Evolutionary conservation across 2,888 invertebrate species (phyloP).

Genomic region (Ceramica pisi): DNA sequence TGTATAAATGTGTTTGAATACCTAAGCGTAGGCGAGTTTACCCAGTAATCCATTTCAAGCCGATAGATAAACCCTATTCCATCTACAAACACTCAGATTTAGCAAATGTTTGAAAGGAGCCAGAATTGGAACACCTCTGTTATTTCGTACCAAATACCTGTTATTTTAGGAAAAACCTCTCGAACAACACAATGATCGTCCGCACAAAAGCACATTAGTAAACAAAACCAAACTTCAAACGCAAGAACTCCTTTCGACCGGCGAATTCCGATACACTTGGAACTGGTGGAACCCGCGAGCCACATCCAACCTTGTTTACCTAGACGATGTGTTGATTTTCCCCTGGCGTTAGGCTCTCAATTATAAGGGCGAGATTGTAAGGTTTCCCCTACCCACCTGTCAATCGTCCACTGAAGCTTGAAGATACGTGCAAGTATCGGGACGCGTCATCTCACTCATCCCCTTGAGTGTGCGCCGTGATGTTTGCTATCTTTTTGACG

Average conservation of each 20-base stretch:
- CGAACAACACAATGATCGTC: conserved; percentile 62
- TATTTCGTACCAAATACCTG: conserved; percentile 54
- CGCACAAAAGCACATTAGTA: conserved; percentile 70
- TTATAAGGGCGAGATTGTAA: conserved; percentile 56
- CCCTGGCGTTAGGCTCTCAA: conserved; percentile 39
- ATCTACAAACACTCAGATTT: conserved; percentile 32
- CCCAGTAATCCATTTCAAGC: conserved; percentile 45
- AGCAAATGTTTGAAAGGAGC: conserved; percentile 25
- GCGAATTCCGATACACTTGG: conserved; percentile 56
- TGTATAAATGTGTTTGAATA: conserved; percentile 10
- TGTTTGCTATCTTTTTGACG: conserved; percentile 66
- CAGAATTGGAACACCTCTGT: conserved; percentile 24
- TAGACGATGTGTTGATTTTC: conserved; percentile 45
- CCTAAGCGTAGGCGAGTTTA: conserved; percentile 6
- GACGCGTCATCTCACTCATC: conserved; percentile 72
- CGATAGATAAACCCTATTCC: conserved; percentile 7
- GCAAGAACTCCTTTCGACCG: conserved; percentile 64
- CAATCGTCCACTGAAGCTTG: conserved; percentile 76
- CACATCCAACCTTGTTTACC: conserved; percentile 38
- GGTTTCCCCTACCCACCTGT: conserved; percentile 74
- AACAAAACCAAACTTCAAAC: conserved; percentile 71
- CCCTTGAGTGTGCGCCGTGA: conserved; percentile 63
- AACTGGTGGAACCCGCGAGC: not conserved
- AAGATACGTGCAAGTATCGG: conserved; percentile 74
- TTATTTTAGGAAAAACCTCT: conserved; percentile 60